phyloP scores from a whole-genome alignment of 2,888 invertebrate species.

The Artemia sinica region DNA sequence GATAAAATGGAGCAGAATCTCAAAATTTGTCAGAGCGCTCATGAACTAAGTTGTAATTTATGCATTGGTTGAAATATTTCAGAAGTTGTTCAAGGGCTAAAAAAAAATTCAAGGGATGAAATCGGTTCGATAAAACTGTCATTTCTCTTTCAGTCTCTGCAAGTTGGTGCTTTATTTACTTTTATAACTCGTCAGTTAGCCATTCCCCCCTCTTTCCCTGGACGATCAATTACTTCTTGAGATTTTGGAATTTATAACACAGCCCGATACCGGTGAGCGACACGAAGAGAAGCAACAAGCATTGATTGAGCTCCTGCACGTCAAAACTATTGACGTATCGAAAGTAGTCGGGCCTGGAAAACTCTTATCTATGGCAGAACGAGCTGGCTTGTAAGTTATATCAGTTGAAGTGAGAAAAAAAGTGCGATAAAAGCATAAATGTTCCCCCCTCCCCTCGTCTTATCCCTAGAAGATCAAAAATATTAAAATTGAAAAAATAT shows the following conservation, averaged over 20 bases:
- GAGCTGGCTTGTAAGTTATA: conserved; percentile 42
- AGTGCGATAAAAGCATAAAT: too few species aligned
- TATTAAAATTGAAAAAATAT: too few species aligned
- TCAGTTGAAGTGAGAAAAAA: too few species aligned
- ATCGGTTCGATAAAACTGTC: background rate
- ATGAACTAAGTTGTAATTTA: too few species aligned
- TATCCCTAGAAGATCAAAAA: too few species aligned
- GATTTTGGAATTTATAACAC: conserved; percentile 38
- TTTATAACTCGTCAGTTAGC: conserved; percentile 49
- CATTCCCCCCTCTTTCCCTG: conserved; percentile 33
- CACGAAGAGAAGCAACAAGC: conserved; percentile 53
- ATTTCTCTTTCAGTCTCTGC: conserved; percentile 36
- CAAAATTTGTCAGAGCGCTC: too few species aligned
- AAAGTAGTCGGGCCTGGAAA: conserved; percentile 33
- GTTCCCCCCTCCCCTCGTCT: too few species aligned
- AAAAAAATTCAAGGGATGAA: too few species aligned
- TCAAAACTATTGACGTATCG: conserved; percentile 42
- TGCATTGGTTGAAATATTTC: too few species aligned
- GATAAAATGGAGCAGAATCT: too few species aligned
- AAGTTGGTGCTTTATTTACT: conserved; percentile 45
- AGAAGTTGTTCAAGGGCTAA: too few species aligned
- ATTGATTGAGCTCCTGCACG: conserved; percentile 47
- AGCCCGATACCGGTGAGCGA: conserved; percentile 31
- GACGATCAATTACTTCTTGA: conserved; percentile 42
- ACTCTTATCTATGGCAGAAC: conserved; percentile 43